Evolutionary conservation across 2,888 invertebrate genomes (phyloP).

Genomic region (Aphidoletes aphidimyza): DNA sequence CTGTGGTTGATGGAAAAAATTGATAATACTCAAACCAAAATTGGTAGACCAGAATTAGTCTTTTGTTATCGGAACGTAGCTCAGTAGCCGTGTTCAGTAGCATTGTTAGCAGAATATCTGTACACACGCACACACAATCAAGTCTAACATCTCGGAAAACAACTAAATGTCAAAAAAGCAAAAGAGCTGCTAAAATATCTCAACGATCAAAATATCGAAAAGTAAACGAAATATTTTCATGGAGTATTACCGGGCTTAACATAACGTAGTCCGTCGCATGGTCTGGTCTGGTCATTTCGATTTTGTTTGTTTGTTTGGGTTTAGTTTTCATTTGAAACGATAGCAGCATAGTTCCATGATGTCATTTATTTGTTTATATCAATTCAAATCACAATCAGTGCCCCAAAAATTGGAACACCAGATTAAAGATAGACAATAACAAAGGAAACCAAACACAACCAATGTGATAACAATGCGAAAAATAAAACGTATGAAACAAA

Average conservation of each 20-base stretch:
- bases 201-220: background rate
- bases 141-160: no score
- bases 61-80: background rate
- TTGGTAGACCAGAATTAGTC: no score
- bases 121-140: no score
- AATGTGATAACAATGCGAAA: background rate
- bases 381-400: background rate
- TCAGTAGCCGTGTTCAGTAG: no score
- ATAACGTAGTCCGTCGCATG: background rate
- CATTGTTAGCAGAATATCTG: background rate
- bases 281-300: background rate
- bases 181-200: background rate
- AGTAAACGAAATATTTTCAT: background rate
- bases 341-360: background rate
- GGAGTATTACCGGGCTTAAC: no score
- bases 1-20: no score
- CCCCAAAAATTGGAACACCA: background rate
- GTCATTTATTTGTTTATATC: constrained; percentile 5
- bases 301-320: constrained; percentile 18
- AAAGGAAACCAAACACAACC: background rate
- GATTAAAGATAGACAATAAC: background rate
- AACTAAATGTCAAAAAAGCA: background rate
- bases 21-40: no score
- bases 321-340: background rate
- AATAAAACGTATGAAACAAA: constrained; percentile 28